Conservation (phyloP, 1,140 invertebrate genomes). For the Temnothorax curvispinosus region DNA sequence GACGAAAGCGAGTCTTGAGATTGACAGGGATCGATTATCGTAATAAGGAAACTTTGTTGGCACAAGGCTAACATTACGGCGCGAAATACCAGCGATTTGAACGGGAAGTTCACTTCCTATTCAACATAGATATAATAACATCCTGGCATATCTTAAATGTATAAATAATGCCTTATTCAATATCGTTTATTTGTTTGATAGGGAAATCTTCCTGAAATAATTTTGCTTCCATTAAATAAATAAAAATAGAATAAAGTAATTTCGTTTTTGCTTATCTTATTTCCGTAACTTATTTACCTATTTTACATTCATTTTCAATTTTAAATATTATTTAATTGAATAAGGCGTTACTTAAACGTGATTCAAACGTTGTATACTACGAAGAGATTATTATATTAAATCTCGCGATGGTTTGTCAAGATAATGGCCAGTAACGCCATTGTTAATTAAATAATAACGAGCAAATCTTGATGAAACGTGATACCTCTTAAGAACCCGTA, state of each 20-base stretch:
- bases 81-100: slow-evolving; percentile 2
- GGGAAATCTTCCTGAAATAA: not conserved
- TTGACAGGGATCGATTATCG: slow-evolving; percentile 40
- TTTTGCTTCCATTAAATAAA: not conserved
- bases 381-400: not conserved
- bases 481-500: not conserved
- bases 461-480: slow-evolving; percentile 25
- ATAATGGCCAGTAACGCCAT: not conserved
- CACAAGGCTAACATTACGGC: slow-evolving; percentile 20
- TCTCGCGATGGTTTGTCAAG: not conserved
- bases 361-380: not conserved
- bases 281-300: not conserved
- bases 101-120: slow-evolving; percentile 17
- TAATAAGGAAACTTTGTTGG: slow-evolving; percentile 30
- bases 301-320: not conserved
- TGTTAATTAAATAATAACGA: slow-evolving; percentile 23
- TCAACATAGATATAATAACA: not conserved
- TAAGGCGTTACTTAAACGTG: not conserved
- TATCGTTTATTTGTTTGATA: not conserved
- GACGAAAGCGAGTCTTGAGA: slow-evolving; percentile 7
- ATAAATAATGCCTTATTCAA: not conserved
- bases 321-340: not conserved
- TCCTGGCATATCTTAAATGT: not conserved
- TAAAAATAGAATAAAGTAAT: not conserved
- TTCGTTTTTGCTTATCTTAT: not conserved